These are phyloP conservation scores for Anoplopoma fimbria DNA, from an alignment of 2,113 vertebrate species.

Conservation along the genomic window DNA sequence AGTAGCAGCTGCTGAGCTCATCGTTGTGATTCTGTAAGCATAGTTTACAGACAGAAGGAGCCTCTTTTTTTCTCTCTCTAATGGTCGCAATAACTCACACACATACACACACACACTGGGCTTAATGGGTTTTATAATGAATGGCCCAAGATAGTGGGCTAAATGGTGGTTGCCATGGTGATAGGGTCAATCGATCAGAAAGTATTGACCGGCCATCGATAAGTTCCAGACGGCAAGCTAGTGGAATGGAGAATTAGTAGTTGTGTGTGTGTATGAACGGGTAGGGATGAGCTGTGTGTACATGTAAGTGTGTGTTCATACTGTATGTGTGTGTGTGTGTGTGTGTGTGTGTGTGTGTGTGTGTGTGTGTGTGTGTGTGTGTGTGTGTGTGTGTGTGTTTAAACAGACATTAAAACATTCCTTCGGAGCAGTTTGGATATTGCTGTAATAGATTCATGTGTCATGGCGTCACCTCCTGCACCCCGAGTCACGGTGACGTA, in stretches of 20 bases:
- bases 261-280: not conserved
- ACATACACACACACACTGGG: constrained; percentile 51
- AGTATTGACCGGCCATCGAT: constrained; percentile 78
- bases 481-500: constrained; percentile 31
- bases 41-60: constrained; percentile 62
- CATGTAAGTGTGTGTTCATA: not conserved
- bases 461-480: constrained; percentile 36
- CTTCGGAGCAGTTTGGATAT: constrained; percentile 17
- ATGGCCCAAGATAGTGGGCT: constrained; percentile 76
- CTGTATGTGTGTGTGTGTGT: constrained; percentile 32
- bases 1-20: constrained; percentile 27
- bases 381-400: constrained; percentile 6
- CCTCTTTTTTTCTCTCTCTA: constrained; percentile 63
- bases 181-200: constrained; percentile 77
- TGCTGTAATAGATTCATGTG: constrained; percentile 34
- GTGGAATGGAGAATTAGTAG: constrained; percentile 71
- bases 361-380: constrained; percentile 12
- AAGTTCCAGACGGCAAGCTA: constrained; percentile 70
- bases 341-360: constrained; percentile 17
- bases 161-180: constrained; percentile 81
- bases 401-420: constrained; percentile 42
- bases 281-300: constrained; percentile 6
- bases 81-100: constrained; percentile 79
- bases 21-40: constrained; percentile 55
- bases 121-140: constrained; percentile 81